These are phyloP conservation scores for Tetropium fuscum DNA, from an alignment of 2,888 invertebrate species.

Conservation along the genomic window DNA sequence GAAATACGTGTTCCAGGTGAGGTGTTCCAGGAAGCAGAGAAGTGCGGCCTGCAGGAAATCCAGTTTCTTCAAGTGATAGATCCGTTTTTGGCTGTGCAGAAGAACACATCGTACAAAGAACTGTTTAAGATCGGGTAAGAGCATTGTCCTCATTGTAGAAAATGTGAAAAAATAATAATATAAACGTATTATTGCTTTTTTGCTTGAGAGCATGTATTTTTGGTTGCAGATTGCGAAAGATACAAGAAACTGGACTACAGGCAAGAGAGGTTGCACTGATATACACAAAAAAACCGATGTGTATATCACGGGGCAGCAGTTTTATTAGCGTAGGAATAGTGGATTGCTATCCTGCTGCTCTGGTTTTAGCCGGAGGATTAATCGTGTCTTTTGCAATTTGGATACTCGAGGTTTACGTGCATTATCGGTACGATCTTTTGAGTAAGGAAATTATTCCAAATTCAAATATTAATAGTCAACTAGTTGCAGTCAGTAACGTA, in stretches of 20 bases:
- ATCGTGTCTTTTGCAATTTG: conserved; percentile 51
- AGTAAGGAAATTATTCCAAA: no score
- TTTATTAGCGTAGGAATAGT: conserved; percentile 73
- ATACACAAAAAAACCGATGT: conserved; percentile 72
- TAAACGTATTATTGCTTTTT: no score
- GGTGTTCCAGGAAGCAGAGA: conserved; percentile 77
- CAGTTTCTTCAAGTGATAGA: conserved; percentile 72
- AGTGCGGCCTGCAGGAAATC: conserved; percentile 79
- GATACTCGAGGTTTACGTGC: conserved; percentile 46
- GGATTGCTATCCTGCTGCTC: conserved; percentile 69
- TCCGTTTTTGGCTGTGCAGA: conserved; percentile 74
- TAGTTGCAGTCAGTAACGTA: no score
- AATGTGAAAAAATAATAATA: not conserved
- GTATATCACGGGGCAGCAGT: conserved; percentile 69
- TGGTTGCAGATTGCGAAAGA: conserved; percentile 67
- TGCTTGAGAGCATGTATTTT: no score
- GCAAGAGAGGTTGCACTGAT: conserved; percentile 69
- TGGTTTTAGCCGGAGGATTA: conserved; percentile 56
- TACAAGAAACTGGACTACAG: conserved; percentile 73
- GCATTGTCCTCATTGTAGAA: no score
- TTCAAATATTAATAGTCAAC: no score
- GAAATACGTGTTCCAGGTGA: conserved; percentile 68
- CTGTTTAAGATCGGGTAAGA: conserved; percentile 73
- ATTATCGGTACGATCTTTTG: conserved; percentile 24
- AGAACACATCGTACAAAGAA: conserved; percentile 73